phyloP scores from a whole-genome alignment of 2,888 invertebrate species.

The Clostera curtula region DNA sequence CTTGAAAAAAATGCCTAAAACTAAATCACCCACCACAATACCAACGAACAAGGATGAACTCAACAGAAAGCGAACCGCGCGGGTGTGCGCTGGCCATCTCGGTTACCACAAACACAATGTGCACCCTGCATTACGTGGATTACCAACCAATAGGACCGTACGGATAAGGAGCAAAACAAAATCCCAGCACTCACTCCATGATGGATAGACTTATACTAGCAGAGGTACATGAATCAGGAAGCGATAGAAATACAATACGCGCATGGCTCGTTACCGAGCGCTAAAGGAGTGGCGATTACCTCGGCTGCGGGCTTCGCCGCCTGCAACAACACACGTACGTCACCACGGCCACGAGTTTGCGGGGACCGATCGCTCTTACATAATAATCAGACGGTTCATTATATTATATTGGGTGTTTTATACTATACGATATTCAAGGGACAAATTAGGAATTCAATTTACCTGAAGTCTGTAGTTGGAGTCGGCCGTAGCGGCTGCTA shows the following conservation, averaged over 20 bases:
- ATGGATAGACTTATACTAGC: constrained; percentile 61
- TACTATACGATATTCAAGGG: background rate
- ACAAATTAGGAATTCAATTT: constrained; percentile 32
- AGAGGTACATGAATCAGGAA: constrained; percentile 67
- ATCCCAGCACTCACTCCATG: constrained; percentile 70
- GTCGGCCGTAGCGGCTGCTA: constrained; percentile 90
- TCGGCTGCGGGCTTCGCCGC: constrained; percentile 81
- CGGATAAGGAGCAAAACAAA: constrained; percentile 68
- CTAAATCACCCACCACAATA: constrained; percentile 63
- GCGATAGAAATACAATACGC: constrained; percentile 63
- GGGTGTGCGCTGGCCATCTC: constrained; percentile 39
- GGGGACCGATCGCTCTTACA: background rate
- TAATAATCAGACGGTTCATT: background rate
- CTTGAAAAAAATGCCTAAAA: constrained; percentile 56
- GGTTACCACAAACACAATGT: constrained; percentile 66
- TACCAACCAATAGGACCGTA: constrained; percentile 57
- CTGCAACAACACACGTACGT: constrained; percentile 77
- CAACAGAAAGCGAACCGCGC: constrained; percentile 53
- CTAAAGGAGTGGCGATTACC: constrained; percentile 68
- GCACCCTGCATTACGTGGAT: constrained; percentile 61
- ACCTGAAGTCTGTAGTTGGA: constrained; percentile 95
- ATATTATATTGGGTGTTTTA: background rate
- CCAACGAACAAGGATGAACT: constrained; percentile 55
- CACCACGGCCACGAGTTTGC: constrained; percentile 38
- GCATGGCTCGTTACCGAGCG: constrained; percentile 44